Evolutionary conservation across 2,888 invertebrate genomes (phyloP), one percentile per base, ranked within the genome.

Genomic region (Hololepta plana): DNA sequence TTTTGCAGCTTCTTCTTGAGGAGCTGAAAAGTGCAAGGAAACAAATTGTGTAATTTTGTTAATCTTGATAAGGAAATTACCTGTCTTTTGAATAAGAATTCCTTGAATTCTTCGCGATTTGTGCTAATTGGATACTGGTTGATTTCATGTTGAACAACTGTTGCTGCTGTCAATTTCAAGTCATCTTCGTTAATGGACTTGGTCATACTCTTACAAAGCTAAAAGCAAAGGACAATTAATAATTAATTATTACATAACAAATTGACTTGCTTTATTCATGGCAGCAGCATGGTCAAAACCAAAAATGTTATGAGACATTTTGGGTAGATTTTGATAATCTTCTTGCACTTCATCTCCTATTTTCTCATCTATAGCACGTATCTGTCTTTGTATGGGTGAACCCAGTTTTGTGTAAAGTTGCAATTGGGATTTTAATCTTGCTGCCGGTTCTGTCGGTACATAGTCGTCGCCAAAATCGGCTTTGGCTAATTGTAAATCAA

Each of bases 381-480:
- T 35, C 35, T 39, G 15, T 13, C 14, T 12, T 10, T 24, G n/a
- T 9, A 4, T 24, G 4, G 4, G 6, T 10, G 10, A 15, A 17
- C 9, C 5, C 9, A 15, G 12, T 5, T n/a, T 19, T 23, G 56
- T 56, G 34, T 57, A 51, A 12, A 66, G 43, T 29, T 58, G 40
- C 14, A 57, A 41, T 33, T 57, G 45, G 6, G 46, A 38, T 40
- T 49, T 51, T 7, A 51, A 34, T 32, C 37, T 36, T 15, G 40
- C 38, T 15, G 34, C 38, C 1, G 40, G 31, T 36, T 64, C 59
- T 3, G 58, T 56, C 2, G 65, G 64, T 12, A 54, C 51, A 41
- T 64, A 65, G 39, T 72, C 68, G n/a, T 69, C 66, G 0, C 73
- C 75, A 44, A 67, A 75, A 51, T 79, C 75, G 13, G 76, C 71